phyloP scores from a whole-genome alignment of 1,140 invertebrate species.

The Heliconius melpomene region DNA sequence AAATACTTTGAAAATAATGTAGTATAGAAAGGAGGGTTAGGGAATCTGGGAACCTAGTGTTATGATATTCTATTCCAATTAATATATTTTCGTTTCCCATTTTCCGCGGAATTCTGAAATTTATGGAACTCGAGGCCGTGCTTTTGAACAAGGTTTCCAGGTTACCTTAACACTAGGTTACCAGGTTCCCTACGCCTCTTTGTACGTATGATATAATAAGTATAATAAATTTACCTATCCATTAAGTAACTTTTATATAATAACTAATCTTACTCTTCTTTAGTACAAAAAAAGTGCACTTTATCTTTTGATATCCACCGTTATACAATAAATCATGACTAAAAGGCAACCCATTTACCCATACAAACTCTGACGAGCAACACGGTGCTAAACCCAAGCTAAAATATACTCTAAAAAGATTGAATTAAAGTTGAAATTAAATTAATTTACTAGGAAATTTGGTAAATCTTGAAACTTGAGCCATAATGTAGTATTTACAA shows the following conservation, averaged over 20 bases:
- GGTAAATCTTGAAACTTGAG: neutral
- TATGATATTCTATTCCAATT: too few relatives aligned
- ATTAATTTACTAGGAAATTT: neutral
- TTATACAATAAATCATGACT: conserved; percentile 16
- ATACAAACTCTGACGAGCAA: conserved; percentile 17
- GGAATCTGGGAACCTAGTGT: too few relatives aligned
- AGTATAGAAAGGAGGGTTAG: too few relatives aligned
- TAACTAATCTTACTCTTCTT: conserved; percentile 12
- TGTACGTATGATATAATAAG: too few relatives aligned
- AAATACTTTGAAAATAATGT: too few relatives aligned
- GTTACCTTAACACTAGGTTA: too few relatives aligned
- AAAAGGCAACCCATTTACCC: conserved; percentile 18
- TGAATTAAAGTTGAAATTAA: neutral
- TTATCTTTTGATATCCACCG: conserved; percentile 19
- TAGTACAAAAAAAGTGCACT: conserved; percentile 23
- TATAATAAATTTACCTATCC: too few relatives aligned
- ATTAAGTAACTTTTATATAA: neutral
- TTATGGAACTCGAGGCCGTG: too few relatives aligned
- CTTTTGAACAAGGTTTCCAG: too few relatives aligned
- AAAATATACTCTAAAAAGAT: neutral
- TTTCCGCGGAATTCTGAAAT: too few relatives aligned
- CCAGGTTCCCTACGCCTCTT: too few relatives aligned
- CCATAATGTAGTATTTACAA: neutral
- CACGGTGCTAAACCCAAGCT: neutral
- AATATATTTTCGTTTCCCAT: too few relatives aligned